Conservation (phyloP, 2,797 vertebrate species). For the Hyperoplus immaculatus region DNA sequence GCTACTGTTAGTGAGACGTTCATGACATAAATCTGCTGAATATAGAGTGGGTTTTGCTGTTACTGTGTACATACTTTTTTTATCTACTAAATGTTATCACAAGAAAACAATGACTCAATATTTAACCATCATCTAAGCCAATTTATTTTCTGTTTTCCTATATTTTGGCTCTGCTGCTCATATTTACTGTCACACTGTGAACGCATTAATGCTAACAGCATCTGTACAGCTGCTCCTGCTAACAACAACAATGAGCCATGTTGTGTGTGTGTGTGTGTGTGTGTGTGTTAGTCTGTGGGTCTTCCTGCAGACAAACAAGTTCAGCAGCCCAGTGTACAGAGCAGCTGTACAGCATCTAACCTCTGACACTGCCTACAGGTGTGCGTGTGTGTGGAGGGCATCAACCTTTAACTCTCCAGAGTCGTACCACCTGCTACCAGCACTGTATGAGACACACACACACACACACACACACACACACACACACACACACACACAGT, state of each 20-base stretch:
- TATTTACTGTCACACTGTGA: neutral
- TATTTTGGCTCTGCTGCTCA: neutral
- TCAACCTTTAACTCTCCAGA: constrained; percentile 47
- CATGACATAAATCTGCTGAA: constrained; percentile 1
- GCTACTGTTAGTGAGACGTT: neutral
- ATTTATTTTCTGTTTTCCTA: neutral
- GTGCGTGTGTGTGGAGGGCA: constrained; percentile 3
- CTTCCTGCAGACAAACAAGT: constrained; percentile 25
- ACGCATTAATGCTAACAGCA: neutral
- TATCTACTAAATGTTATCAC: neutral
- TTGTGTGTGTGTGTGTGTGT: constrained; percentile 31
- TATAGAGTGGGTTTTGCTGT: constrained; percentile 2
- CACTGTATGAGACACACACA: neutral
- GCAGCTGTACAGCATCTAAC: constrained; percentile 68
- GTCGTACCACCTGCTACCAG: constrained; percentile 66
- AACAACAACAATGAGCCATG: constrained; percentile 5
- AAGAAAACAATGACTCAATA: neutral
- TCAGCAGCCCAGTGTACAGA: constrained; percentile 41
- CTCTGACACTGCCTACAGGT: constrained; percentile 59
- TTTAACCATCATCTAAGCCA: neutral
- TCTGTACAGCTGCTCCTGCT: constrained; percentile 8
- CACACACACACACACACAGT: constrained; percentile 7
- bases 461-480: constrained; percentile 31
- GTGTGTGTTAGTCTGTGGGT: constrained; percentile 19
- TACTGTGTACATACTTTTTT: neutral